These are phyloP conservation scores for Sebastolobus altivelis DNA, from an alignment of 2,797 vertebrate genomes.

Conservation along the genomic window DNA sequence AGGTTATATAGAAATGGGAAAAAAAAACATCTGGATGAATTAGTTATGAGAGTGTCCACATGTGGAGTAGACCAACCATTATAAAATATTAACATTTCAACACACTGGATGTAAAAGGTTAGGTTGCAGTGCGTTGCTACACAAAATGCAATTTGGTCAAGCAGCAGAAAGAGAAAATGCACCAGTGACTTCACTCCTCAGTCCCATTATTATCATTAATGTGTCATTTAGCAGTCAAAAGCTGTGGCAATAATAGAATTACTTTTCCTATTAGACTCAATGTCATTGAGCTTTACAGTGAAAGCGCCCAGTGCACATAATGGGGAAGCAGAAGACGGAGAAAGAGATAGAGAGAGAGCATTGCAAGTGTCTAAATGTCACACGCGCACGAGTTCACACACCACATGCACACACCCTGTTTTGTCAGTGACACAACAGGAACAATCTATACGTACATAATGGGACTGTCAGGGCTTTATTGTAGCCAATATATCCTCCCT, in stretches of 20 bases:
- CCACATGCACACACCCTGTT: slow-evolving; percentile 69
- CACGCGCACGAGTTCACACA: slow-evolving; percentile 50
- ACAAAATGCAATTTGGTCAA: slow-evolving; percentile 46
- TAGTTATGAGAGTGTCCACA: slow-evolving; percentile 72
- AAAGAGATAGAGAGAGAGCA: slow-evolving; percentile 12
- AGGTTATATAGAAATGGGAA: slow-evolving; percentile 35
- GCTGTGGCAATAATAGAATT: slow-evolving; percentile 71
- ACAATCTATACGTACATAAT: slow-evolving; percentile 60
- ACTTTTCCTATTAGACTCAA: slow-evolving; percentile 67
- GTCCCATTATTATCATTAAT: slow-evolving; percentile 62
- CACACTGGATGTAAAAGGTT: slow-evolving; percentile 58
- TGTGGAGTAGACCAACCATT: slow-evolving; percentile 62
- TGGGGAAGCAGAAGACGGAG: slow-evolving; percentile 36
- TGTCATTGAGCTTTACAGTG: slow-evolving; percentile 56
- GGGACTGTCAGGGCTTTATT: slow-evolving; percentile 58
- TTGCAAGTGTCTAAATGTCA: slow-evolving; percentile 67
- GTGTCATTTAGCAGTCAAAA: slow-evolving; percentile 71
- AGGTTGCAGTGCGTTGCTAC: slow-evolving; percentile 34
- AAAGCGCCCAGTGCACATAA: slow-evolving; percentile 58
- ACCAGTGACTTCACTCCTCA: slow-evolving; percentile 51
- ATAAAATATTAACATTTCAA: slow-evolving; percentile 78
- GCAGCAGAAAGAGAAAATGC: slow-evolving; percentile 44
- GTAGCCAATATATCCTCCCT: slow-evolving; percentile 30
- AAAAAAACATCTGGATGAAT: slow-evolving; percentile 72
- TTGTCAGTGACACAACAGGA: slow-evolving; percentile 56